A percentile compares a stretch with the other conserved stretches of the same genome.
Conservation (phyloP, 2,888 invertebrate genomes). For the Villa cingulata region DNA sequence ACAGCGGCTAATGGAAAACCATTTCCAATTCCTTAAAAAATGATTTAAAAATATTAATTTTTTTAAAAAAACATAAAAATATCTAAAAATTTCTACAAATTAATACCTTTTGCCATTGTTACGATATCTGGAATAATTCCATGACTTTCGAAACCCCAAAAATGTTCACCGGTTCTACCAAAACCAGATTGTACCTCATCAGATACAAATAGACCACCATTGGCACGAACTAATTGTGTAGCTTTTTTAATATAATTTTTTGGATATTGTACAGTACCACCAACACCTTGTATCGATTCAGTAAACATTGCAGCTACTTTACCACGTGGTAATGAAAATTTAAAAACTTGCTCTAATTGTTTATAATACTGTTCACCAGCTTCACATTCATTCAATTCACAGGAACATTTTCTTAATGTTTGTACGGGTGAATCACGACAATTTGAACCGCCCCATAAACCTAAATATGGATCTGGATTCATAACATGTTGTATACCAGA, state of each 20-base stretch:
- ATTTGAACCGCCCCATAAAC: slow-evolving; percentile 75
- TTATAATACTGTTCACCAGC: slow-evolving; percentile 68
- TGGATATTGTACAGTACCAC: slow-evolving; percentile 86
- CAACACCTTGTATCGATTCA: slow-evolving; percentile 94
- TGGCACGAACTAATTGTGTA: slow-evolving; percentile 57
- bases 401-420: slow-evolving; percentile 52
- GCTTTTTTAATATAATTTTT: slow-evolving; percentile 73
- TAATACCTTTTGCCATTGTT: slow-evolving; percentile 76
- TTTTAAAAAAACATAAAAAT: background rate
- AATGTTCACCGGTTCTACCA: slow-evolving; percentile 84
- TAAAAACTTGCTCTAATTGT: slow-evolving; percentile 56
- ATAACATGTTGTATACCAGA: slow-evolving; percentile 73
- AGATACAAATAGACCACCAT: slow-evolving; percentile 78
- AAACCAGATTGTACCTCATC: slow-evolving; percentile 98
- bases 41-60: no score
- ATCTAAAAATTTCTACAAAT: background rate
- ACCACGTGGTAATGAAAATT: slow-evolving; percentile 62
- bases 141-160: slow-evolving; percentile 93
- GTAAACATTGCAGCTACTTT: slow-evolving; percentile 81
- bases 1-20: slow-evolving; percentile 95
- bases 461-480: slow-evolving; percentile 84
- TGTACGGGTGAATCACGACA: slow-evolving; percentile 82
- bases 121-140: slow-evolving; percentile 84
- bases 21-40: slow-evolving; percentile 56
- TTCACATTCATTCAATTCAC: slow-evolving; percentile 46